Conservation (phyloP, 2,113 vertebrate species). For the Saccopteryx bilineata region DNA sequence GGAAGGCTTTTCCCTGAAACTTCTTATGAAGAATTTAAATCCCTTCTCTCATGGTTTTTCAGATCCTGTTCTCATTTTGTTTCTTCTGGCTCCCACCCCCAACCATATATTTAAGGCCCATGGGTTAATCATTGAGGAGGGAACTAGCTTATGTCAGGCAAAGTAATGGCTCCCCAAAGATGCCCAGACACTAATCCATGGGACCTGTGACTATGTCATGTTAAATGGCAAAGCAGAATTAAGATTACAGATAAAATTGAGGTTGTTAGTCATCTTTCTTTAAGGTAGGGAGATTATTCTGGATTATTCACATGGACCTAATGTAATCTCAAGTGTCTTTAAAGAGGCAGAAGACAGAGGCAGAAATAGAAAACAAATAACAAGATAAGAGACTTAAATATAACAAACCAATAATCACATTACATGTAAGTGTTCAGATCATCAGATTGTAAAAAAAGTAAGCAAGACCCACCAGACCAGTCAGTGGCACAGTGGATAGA, state of each 20-base stretch:
- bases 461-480: neutral
- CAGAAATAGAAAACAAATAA: neutral
- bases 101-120: neutral
- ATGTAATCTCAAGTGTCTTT: neutral
- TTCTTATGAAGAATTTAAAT: neutral
- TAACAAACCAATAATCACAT: neutral
- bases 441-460: neutral
- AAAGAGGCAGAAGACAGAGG: neutral
- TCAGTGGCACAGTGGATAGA: no score
- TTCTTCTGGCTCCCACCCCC: neutral
- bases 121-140: neutral
- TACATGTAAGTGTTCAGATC: neutral
- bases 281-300: neutral
- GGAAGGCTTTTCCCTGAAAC: neutral
- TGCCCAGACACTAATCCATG: neutral
- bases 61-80: neutral
- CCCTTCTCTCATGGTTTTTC: neutral
- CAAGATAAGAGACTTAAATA: neutral
- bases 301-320: neutral
- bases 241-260: neutral
- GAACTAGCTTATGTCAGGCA: neutral
- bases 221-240: slow-evolving; percentile 7
- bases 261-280: neutral
- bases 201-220: neutral
- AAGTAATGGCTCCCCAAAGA: neutral